phyloP scores from a whole-genome alignment of 2,113 vertebrate genomes.

The Calonectris borealis region DNA sequence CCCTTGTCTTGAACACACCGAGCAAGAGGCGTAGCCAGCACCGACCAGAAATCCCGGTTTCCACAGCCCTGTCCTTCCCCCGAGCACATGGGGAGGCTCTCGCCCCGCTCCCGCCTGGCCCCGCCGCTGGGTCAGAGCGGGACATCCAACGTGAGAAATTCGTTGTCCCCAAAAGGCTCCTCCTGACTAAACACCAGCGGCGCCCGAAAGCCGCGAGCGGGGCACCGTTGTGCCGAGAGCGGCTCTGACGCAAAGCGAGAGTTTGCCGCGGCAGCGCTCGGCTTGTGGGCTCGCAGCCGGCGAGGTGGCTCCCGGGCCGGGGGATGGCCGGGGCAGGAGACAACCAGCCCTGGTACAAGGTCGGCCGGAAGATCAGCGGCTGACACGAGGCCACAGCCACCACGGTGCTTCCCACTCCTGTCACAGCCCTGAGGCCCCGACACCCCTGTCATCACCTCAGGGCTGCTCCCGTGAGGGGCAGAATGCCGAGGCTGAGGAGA shows the following conservation, averaged over 20 bases:
- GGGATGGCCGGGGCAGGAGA: background rate
- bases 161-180: background rate
- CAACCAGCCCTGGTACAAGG: fast-evolving
- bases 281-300: background rate
- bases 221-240: background rate
- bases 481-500: fast-evolving
- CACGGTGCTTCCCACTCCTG: fast-evolving
- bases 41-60: background rate
- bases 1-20: background rate
- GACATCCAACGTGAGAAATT: background rate
- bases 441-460: background rate
- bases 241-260: background rate
- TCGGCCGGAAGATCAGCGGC: background rate
- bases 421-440: background rate
- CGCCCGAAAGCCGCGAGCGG: background rate
- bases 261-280: background rate
- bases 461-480: background rate
- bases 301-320: background rate
- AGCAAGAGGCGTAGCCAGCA: background rate
- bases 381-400: fast-evolving
- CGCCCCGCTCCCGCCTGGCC: background rate
- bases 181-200: background rate
- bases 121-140: background rate
- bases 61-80: background rate
- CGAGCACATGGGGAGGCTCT: background rate